These are phyloP conservation scores for crab-eating macaque (Macaca fascicularis) DNA, from an alignment of 2,113 vertebrate species.

Conservation along the genomic window T2T-MFA8v1.1 NC_088386.1:119933501-119934000, in stretches of 20 bases:
- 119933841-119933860: slow-evolving; percentile 54
- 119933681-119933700: slow-evolving; percentile 80
- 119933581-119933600: slow-evolving; percentile 84
- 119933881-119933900: slow-evolving; percentile 77
- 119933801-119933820: slow-evolving; percentile 80
- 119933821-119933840: slow-evolving; percentile 79
- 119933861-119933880: slow-evolving; percentile 81
- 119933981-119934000: slow-evolving; percentile 80
- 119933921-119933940: slow-evolving; percentile 83
- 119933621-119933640: slow-evolving; percentile 82
- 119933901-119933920: slow-evolving; percentile 80
- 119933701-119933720: slow-evolving; percentile 67
- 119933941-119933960: slow-evolving; percentile 81
- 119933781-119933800: slow-evolving; percentile 77
- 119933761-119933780: slow-evolving; percentile 66
- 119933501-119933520: not conserved
- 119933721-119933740: slow-evolving; percentile 80
- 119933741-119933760: slow-evolving; percentile 77
- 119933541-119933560: slow-evolving; percentile 89
- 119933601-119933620: slow-evolving; percentile 84
- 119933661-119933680: slow-evolving; percentile 87
- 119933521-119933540: slow-evolving; percentile 80
- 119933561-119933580: slow-evolving; percentile 88
- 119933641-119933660: slow-evolving; percentile 81
- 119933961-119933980: slow-evolving; percentile 86